Evolutionary conservation across 1,140 invertebrate genomes (phyloP).

Genomic region (Diuraphis noxia): DNA sequence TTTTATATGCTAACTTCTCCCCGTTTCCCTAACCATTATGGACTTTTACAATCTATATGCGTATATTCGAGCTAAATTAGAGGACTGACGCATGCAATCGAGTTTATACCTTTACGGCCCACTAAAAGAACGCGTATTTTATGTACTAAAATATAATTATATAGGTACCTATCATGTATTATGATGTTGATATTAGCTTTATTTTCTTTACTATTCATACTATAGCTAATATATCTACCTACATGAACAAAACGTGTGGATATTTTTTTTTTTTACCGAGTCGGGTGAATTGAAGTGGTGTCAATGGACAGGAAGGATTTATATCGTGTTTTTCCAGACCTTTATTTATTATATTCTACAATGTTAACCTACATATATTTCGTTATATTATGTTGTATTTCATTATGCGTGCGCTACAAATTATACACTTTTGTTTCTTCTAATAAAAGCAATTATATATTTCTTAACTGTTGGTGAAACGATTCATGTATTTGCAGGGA

Average conservation of each 20-base stretch:
- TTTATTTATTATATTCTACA: neutral
- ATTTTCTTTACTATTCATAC: neutral
- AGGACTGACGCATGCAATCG: neutral
- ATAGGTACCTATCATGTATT: neutral
- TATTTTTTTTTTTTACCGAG: neutral
- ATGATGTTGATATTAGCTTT: neutral
- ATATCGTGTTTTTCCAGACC: neutral
- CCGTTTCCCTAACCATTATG: neutral
- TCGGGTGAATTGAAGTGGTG: neutral
- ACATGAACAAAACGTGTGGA: neutral
- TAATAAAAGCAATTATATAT: neutral
- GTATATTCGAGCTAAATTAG: neutral
- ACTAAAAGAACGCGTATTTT: neutral
- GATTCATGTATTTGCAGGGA: neutral
- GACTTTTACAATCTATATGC: neutral
- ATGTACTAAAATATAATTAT: constrained; percentile 2
- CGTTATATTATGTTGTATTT: neutral
- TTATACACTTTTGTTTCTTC: neutral
- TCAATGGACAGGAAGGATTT: neutral
- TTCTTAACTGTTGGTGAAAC: neutral
- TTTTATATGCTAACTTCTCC: neutral
- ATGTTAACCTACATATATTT: neutral
- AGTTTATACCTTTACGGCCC: neutral
- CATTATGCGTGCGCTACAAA: neutral
- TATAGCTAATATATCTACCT: neutral